Percentiles rank a stretch among this genome's conserved stretches.
Conservation (phyloP, 2,888 invertebrate genomes). For the Orthosia gracilis region DNA sequence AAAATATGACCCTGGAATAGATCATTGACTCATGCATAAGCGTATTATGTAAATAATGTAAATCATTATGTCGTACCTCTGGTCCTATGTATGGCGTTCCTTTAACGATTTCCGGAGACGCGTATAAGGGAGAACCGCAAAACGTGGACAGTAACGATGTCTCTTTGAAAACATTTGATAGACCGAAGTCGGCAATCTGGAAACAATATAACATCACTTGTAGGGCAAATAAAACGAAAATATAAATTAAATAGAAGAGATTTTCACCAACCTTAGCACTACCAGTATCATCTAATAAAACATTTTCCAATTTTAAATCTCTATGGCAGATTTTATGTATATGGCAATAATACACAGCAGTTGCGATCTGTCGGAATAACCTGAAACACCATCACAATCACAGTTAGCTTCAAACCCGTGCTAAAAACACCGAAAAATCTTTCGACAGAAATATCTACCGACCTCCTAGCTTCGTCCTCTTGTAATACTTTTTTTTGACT, state of each 20-base stretch:
- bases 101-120: constrained; percentile 99
- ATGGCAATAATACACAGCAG: constrained; percentile 99
- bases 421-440: neutral
- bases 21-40: constrained; percentile 11
- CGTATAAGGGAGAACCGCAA: constrained; percentile 99
- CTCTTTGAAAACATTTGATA: constrained; percentile 99
- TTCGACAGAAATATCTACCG: constrained; percentile 26
- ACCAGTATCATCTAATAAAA: constrained; percentile 97
- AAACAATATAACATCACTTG: constrained; percentile 58
- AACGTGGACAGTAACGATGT: constrained; percentile 97
- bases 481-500: constrained; percentile 97
- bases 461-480: constrained; percentile 97
- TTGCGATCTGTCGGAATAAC: constrained; percentile 98
- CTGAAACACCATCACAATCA: constrained; percentile 83
- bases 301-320: constrained; percentile 98
- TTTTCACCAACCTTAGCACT: constrained; percentile 95
- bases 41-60: constrained; percentile 28
- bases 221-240: neutral
- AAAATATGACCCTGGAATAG: neutral
- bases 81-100: constrained; percentile 99
- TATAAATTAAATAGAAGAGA: neutral
- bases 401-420: neutral
- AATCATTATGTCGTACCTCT: constrained; percentile 92
- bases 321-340: constrained; percentile 99
- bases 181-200: constrained; percentile 99